phyloP scores from a whole-genome alignment of 2,888 invertebrate genomes.

The Ephialtes manifestator region DNA sequence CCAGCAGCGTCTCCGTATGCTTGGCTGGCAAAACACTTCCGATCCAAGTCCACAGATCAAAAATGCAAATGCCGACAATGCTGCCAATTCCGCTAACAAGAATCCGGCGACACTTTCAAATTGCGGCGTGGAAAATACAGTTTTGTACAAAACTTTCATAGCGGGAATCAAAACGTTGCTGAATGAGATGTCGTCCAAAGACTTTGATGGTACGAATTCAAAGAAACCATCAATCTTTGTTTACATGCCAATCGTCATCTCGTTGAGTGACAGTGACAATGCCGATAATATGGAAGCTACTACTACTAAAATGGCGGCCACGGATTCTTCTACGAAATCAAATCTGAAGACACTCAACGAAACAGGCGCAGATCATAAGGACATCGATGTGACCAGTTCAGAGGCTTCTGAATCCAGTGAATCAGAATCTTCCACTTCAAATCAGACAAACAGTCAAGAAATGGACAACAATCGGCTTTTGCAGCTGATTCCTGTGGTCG shows the following conservation, averaged over 20 bases:
- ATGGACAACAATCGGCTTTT: slow-evolving; percentile 48
- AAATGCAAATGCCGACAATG: not conserved
- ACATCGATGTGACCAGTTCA: slow-evolving; percentile 10
- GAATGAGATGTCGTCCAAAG: not conserved
- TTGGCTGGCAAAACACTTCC: slow-evolving; percentile 38
- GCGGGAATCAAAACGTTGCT: not conserved
- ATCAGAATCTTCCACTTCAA: not conserved
- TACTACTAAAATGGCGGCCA: not conserved
- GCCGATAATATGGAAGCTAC: slow-evolving; percentile 17
- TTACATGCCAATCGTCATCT: not conserved
- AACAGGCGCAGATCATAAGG: slow-evolving; percentile 4
- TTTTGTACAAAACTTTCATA: slow-evolving; percentile 16
- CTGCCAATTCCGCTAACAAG: not conserved
- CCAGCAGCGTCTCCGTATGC: slow-evolving; percentile 17
- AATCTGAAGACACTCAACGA: not conserved
- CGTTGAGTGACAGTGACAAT: slow-evolving; percentile 5
- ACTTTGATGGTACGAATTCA: not conserved
- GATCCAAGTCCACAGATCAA: no score
- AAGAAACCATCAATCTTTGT: not conserved
- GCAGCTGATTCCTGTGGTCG: slow-evolving; percentile 55
- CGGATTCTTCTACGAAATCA: not conserved
- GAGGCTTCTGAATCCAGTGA: not conserved
- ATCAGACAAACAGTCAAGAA: slow-evolving; percentile 23
- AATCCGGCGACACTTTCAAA: not conserved
- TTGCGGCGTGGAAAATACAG: not conserved